Conservation (phyloP, 1,140 invertebrate species). For the Hyles vespertilio region DNA sequence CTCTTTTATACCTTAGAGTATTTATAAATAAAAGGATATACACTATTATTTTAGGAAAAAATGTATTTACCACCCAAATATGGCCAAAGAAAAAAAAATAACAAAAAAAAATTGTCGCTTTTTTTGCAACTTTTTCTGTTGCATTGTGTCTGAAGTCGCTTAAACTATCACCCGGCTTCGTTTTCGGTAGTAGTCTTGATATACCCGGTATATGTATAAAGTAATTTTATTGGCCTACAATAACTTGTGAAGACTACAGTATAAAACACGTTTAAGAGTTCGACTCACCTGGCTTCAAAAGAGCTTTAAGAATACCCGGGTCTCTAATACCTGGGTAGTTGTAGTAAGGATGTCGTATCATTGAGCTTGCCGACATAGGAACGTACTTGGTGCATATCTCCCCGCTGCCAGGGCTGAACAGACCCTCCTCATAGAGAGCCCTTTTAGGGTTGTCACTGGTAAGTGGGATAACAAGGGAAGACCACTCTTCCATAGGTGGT, state of each 20-base stretch:
- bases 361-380: slow-evolving; percentile 64
- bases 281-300: slow-evolving; percentile 32
- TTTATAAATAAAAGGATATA: too few relatives aligned
- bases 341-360: slow-evolving; percentile 62
- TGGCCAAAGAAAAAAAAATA: too few relatives aligned
- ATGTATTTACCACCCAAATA: too few relatives aligned
- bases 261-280: neutral
- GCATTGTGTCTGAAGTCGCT: too few relatives aligned
- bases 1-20: too few relatives aligned
- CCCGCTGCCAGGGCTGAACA: slow-evolving; percentile 45
- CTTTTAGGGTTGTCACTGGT: slow-evolving; percentile 24
- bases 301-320: slow-evolving; percentile 62
- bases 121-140: too few relatives aligned
- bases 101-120: too few relatives aligned
- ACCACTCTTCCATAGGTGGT: slow-evolving; percentile 40
- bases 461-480: slow-evolving; percentile 25
- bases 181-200: too few relatives aligned
- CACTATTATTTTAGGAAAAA: too few relatives aligned
- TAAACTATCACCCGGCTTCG: too few relatives aligned
- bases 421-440: slow-evolving; percentile 28
- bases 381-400: slow-evolving; percentile 55
- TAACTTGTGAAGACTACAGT: neutral
- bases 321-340: slow-evolving; percentile 65
- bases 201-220: too few relatives aligned
- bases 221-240: too few relatives aligned